phyloP scores from a whole-genome alignment of 2,797 vertebrate genomes.

The Labeo calbasu region DNA sequence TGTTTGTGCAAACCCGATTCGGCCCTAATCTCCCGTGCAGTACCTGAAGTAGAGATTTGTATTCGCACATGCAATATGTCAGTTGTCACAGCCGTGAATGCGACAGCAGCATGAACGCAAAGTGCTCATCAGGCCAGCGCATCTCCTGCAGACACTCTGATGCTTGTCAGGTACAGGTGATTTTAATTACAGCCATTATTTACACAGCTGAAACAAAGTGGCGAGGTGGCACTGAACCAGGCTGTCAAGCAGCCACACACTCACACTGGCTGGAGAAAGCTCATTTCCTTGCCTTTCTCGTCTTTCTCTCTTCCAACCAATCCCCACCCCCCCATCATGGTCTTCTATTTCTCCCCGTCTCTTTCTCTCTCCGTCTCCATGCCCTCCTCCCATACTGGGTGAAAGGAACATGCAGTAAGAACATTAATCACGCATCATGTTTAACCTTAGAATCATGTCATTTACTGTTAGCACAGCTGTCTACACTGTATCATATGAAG shows the following conservation, averaged over 20 bases:
- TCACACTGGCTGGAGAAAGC: conserved; percentile 36
- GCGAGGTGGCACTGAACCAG: conserved; percentile 50
- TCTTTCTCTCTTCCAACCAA: conserved; percentile 9
- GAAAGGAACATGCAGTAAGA: conserved; percentile 58
- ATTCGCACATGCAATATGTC: conserved; percentile 46
- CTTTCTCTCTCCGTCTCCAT: conserved; percentile 35
- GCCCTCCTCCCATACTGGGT: conserved; percentile 40
- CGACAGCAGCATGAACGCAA: conserved; percentile 43
- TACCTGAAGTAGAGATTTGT: conserved; percentile 1
- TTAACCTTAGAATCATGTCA: conserved; percentile 64
- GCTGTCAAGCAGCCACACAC: conserved; percentile 37
- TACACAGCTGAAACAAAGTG: conserved; percentile 63
- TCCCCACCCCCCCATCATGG: background rate
- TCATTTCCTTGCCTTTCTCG: conserved; percentile 30
- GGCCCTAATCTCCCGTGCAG: conserved; percentile 12
- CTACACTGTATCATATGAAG: conserved; percentile 48
- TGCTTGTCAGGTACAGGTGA: conserved; percentile 63
- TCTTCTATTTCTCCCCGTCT: background rate
- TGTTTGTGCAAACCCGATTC: background rate
- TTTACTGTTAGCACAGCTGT: conserved; percentile 56
- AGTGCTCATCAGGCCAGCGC: conserved; percentile 56
- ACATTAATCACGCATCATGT: conserved; percentile 64
- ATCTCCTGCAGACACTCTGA: conserved; percentile 49
- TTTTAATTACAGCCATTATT: conserved; percentile 65
- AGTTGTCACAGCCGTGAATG: conserved; percentile 50